Percentiles rank a stretch among this genome's conserved stretches.
These are phyloP conservation scores for Odontocerum albicorne DNA, from an alignment of 2,888 invertebrate species.

Conservation along the genomic window DNA sequence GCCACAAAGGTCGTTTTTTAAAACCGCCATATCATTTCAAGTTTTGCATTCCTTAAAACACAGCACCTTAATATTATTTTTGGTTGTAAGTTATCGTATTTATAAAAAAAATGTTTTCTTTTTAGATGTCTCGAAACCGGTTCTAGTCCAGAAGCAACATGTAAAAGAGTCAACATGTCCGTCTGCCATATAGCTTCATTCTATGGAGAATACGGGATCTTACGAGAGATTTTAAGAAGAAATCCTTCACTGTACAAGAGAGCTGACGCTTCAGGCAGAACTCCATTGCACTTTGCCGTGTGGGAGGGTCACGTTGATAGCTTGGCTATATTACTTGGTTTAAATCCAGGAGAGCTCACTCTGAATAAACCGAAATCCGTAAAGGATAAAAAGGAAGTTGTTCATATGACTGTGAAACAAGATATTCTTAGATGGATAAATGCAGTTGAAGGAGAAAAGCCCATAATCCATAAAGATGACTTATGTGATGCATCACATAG, in stretches of 20 bases:
- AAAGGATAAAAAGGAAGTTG: not conserved
- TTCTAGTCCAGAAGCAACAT: conserved; percentile 56
- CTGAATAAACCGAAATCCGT: too few species aligned
- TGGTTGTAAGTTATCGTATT: too few species aligned
- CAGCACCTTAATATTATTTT: too few species aligned
- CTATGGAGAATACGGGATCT: conserved; percentile 45
- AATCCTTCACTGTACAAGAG: conserved; percentile 49
- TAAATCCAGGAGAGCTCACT: not conserved
- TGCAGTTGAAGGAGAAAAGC: conserved; percentile 4
- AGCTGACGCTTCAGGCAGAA: conserved; percentile 50
- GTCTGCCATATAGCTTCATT: conserved; percentile 55
- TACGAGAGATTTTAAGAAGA: conserved; percentile 42
- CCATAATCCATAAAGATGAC: not conserved
- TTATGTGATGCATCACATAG: conserved; percentile 16
- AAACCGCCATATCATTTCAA: too few species aligned
- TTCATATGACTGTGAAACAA: not conserved
- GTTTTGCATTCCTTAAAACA: too few species aligned
- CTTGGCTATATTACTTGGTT: conserved; percentile 44
- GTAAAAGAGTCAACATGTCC: conserved; percentile 49
- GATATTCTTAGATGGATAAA: not conserved
- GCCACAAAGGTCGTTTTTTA: too few species aligned
- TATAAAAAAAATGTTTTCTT: too few species aligned
- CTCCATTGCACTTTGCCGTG: conserved; percentile 55
- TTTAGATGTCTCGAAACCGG: conserved; percentile 51
- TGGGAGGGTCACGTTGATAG: conserved; percentile 52